Base-by-base conservation (phyloP, 2,888 invertebrate species). In the Anarsia innoxiella region DNA sequence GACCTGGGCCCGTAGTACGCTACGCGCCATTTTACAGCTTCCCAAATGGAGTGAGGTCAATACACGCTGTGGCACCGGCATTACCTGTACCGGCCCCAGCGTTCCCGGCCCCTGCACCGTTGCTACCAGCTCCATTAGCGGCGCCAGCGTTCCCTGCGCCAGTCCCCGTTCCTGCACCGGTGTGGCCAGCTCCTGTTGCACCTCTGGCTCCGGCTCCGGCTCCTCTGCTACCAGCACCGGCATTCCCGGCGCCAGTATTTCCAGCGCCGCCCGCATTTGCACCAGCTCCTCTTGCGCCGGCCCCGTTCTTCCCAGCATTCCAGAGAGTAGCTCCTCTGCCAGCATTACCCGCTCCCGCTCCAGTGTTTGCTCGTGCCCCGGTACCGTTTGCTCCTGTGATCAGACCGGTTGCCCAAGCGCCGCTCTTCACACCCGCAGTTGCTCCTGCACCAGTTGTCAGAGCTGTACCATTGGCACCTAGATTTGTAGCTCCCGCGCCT, bases 21-120 rank as follows among this genome's bases (percentile, higher is more conserved):
- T 82, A 84, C 51, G 79, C 84, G 30, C 84, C 84, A 4, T 84
- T 75, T 59, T 84, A 80, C 59, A 84, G 71, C 48, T 83, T 84
- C 25, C 83, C 84, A 9, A 66, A 65, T 38, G 66, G 64, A 35
- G 73, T 71, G 30, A 63, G 80, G 44, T 78, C 83, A 6, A 74
- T 80, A 48, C 83, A 75, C 45, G 76, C 83, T 28, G 65, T 79
- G 23, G 80, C 80, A 9, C 70, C 74, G 9, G 30, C 13, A 1
- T 25, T 15, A 1, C 26, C 33, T 11, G 36, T 36, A 2, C 37
- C 39, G 6, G 41, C 38, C 1, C 45, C 40, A 25, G 40, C 32
- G 3, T 31, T 28, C 6, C 23, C 35, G 9, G 41, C 38, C 10
- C 42, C 45, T 8, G 31, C 37, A 11, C 32, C 39, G 2, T 13